Base-by-base conservation (phyloP, 2,113 vertebrate species). In the Trachemys scripta region DNA sequence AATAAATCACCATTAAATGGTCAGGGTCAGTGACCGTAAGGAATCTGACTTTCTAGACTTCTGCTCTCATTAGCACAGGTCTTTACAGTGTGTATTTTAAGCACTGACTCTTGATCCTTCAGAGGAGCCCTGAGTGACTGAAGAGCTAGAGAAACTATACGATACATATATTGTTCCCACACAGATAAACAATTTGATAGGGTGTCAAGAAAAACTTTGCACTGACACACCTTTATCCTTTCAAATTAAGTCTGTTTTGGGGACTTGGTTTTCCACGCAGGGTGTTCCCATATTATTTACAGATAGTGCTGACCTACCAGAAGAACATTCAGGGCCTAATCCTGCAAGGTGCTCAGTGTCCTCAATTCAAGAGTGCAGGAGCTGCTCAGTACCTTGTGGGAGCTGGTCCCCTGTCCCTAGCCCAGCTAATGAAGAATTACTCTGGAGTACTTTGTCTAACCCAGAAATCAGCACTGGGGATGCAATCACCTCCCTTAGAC, bases 21-120 rank as follows among this genome's bases (percentile, higher is more conserved):
- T 89, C 93, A 89, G 88, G 84, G 87, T 91, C 94, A 93, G 89
- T 57, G 79, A 81, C 92, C 90, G 88, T 4, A 95, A 90, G 35
- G 69, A 86, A 96, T 90, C 88, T 96, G 91, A 94, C 97, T 97
- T 96, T 94, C 90, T 82, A 81, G 91, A 76, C 94, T 95, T 94
- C 85, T 82, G 91, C 88, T 78, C 87, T 94, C 69, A 80, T 94
- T 91, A 95, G 81, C 76, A n/a, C 81, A 93, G 94, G 85, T 82
- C 92, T 93, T 91, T 84, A 96, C 94, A 96, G 95, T 49, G 78
- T 87, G 84, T 45, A 89, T 87, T 59, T 92, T 93, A 95, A 95
- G 89, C 69, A 50, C 27, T 62, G 59, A 47, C 62, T 95, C 85
- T 92, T 95, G 85, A 84, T 80, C 88, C 85, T 88, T 81, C 83